Evolutionary conservation across 1,140 invertebrate species (phyloP).

Genomic region (Aphaenogaster rudis): DNA sequence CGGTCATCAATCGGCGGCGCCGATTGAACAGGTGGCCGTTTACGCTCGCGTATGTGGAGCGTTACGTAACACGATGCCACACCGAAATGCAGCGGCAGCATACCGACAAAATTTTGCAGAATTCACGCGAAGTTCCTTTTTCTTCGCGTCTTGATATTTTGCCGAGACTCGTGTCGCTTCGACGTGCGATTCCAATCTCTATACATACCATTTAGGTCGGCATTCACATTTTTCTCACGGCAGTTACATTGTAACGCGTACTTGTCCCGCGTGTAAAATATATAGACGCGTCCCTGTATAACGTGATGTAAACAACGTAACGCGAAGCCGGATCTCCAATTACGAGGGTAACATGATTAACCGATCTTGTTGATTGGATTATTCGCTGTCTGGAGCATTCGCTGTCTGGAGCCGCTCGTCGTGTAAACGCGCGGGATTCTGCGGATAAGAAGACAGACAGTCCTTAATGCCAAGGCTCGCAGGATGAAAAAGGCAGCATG

Average conservation of each 20-base stretch:
- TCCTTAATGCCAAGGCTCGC: constrained; percentile 16
- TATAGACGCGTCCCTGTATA: neutral
- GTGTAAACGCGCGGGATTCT: neutral
- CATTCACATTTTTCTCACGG: neutral
- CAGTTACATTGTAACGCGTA: neutral
- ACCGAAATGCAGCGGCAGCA: constrained; percentile 15
- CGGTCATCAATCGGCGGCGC: neutral
- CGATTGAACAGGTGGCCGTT: constrained; percentile 47
- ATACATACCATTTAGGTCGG: neutral
- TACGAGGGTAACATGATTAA: neutral
- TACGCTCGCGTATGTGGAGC: constrained; percentile 32
- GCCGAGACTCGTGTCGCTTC: neutral
- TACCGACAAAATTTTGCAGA: neutral
- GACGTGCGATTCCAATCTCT: no score
- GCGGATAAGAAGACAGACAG: no score
- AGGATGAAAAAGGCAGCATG: constrained; percentile 10
- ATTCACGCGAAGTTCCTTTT: neutral
- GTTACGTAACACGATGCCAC: constrained; percentile 30
- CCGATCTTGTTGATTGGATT: constrained; percentile 1
- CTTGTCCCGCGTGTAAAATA: neutral
- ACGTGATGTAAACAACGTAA: neutral
- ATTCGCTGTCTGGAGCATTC: neutral
- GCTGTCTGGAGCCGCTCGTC: no score
- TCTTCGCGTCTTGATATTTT: neutral
- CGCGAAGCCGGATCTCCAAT: constrained; percentile 7